Evolutionary conservation across 2,797 vertebrate species (phyloP), one percentile per base, ranked within the genome.

Genomic region (Crenichthys baileyi): DNA sequence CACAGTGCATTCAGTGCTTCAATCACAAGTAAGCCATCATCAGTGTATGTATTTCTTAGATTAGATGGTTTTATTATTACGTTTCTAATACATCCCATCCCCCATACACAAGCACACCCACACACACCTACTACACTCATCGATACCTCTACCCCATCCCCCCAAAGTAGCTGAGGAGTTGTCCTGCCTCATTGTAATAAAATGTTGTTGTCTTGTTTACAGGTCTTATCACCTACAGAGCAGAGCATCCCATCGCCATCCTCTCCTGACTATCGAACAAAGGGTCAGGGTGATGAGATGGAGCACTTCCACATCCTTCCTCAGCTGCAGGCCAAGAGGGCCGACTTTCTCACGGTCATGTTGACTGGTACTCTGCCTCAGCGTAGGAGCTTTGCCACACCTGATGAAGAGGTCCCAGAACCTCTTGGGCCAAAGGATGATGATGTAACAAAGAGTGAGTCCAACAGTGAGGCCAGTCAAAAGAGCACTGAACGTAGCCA

Each of bases 401-500:
- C 95, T 0, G 94, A 96, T 0, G 92, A 95, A 0, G 94, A 96
- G 6, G 92, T 76, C 26, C 87, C 78, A 0, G 92, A 92, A 50
- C n/a, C 71, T 15, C 74, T 88, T 1, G 96, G 94, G 29, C 94
- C 96, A 29, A 95, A 94, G 56, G 96, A 96, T 3, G 95, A 96
- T 0, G 95, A 96, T 0, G 94, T 94, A 39, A 96, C 94, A 0
- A 95, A 95, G 81, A 96, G 95, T 0, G 96, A 96, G 53, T 98
- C 97, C 20, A 97, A 97, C 93, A 99, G 97, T 0, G 96, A 97
- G 2, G 94, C 94, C 44, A 99, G 97, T 51, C 96, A 97, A 89
- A 97, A 96, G 89, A 98, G 97, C 93, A 97, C 97, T 0, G 98
- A 99, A 75, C 95, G 77, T 36, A 99, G 98, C 90, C 97, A 99